These are phyloP conservation scores for Morone saxatilis DNA, from an alignment of 2,113 vertebrate genomes.

Conservation along the genomic window DNA sequence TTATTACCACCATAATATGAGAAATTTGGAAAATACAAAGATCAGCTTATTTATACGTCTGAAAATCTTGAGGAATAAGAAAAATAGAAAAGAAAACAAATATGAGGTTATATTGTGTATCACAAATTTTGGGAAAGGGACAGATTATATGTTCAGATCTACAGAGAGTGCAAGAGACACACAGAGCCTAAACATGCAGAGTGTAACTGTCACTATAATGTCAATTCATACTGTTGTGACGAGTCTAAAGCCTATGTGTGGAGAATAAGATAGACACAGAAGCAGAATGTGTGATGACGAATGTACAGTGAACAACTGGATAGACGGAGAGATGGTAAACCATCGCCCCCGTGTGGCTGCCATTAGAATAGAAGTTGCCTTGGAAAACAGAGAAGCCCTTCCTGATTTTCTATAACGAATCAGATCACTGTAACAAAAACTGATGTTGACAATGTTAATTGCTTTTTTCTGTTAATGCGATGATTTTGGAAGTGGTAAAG, in stretches of 20 bases:
- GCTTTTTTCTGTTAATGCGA: slow-evolving; percentile 40
- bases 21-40: slow-evolving; percentile 90
- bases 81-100: slow-evolving; percentile 86
- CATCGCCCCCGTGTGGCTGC: slow-evolving; percentile 78
- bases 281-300: slow-evolving; percentile 30
- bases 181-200: slow-evolving; percentile 73
- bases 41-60: slow-evolving; percentile 86
- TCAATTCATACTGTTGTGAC: slow-evolving; percentile 56
- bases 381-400: slow-evolving; percentile 62
- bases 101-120: slow-evolving; percentile 83
- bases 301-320: slow-evolving; percentile 58
- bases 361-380: slow-evolving; percentile 51
- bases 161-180: slow-evolving; percentile 61
- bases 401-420: slow-evolving; percentile 58
- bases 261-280: slow-evolving; percentile 1
- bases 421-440: slow-evolving; percentile 43
- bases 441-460: slow-evolving; percentile 25
- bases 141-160: slow-evolving; percentile 67
- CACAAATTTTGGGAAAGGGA: slow-evolving; percentile 79
- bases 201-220: slow-evolving; percentile 60
- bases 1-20: slow-evolving; percentile 89
- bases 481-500: slow-evolving; percentile 69
- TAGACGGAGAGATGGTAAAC: slow-evolving; percentile 58
- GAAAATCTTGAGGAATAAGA: slow-evolving; percentile 83
- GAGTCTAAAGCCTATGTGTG: slow-evolving; percentile 56